Evolutionary conservation across 2,113 vertebrate genomes (phyloP), one percentile per base, ranked within the genome.

Genomic region (Sphyrna mokarran): DNA sequence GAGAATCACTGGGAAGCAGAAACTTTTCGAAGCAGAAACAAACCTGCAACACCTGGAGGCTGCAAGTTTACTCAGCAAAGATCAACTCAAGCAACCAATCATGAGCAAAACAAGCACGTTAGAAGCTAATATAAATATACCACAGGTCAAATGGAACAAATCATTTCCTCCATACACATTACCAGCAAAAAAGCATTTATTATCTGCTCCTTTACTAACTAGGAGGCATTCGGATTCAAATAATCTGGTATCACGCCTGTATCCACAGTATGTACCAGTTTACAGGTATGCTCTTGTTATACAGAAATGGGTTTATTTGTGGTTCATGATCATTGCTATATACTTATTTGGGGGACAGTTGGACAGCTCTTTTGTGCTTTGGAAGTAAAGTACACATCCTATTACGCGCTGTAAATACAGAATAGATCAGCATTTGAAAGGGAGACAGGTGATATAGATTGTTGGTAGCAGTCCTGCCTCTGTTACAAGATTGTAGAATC

Each of bases 1-100:
- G 97, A 98, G 97, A 96, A 98, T 98, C n/a, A 97, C 98, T 96
- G 98, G 98, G 96, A 99, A 99, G 96, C 97, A 97, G 95, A 98
- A 98, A 96, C 97, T 99, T 3, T 94, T 99, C 96, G 98, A 99
- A 96, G 98, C 98, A 72, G 99, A 98, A 95, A 97, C 97, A 96
- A 98, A 98, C 95, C 97, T 98, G 95, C 98, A 98, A 97, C 97
- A 97, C 89, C 97, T 98, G 96, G 98, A 98, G 96, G 97, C 96
- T 80, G 96, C 95, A 76, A 97, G 96, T 96, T 97, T 97, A 96
- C 96, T 98, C 63, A 97, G 95, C 94, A 96, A 97, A 61, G 97
- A 97, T 63, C 58, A 58, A 16, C 70, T 96, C 86, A 96, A 97
- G 96, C 90, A 96, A 95, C 43, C 96, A 20, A 66, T 37, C 18